phyloP scores from a whole-genome alignment of 2,888 invertebrate species.

The Euplexia lucipara region DNA sequence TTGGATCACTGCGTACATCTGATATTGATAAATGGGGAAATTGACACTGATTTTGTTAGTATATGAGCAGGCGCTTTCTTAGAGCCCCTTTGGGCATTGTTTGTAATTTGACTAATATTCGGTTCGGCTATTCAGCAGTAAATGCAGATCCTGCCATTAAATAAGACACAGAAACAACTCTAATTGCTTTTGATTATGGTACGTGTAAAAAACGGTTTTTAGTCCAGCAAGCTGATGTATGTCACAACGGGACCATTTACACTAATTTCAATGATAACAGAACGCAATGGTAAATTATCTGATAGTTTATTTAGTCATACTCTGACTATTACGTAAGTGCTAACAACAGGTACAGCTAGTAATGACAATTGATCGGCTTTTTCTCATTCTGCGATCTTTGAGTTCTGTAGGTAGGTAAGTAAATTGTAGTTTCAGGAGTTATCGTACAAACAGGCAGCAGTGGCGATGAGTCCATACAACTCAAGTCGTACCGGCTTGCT shows the following conservation, averaged over 20 bases:
- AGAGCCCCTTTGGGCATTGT: conserved; percentile 3
- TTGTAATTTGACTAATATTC: not conserved
- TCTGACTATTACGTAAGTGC: not conserved
- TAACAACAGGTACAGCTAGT: not conserved
- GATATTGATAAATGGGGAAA: conserved; percentile 36
- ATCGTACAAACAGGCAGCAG: not conserved
- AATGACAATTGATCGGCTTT: not conserved
- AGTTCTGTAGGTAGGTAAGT: not conserved
- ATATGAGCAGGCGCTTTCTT: not conserved
- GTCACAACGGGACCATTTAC: not conserved
- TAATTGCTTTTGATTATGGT: not conserved
- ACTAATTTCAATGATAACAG: not conserved
- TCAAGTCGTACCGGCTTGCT: too few species aligned
- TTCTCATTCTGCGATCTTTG: not conserved
- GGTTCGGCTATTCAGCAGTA: conserved; percentile 1
- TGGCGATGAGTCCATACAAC: too few species aligned
- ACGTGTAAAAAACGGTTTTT: not conserved
- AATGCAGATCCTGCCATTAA: not conserved
- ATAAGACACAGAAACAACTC: not conserved
- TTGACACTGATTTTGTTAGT: conserved; percentile 33
- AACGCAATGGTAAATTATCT: not conserved
- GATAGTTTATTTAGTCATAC: not conserved
- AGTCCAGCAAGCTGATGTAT: not conserved
- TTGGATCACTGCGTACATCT: conserved; percentile 40
- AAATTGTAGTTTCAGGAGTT: not conserved